Evolutionary conservation across 2,888 invertebrate genomes (phyloP).

Genomic region (Coremacera marginata): DNA sequence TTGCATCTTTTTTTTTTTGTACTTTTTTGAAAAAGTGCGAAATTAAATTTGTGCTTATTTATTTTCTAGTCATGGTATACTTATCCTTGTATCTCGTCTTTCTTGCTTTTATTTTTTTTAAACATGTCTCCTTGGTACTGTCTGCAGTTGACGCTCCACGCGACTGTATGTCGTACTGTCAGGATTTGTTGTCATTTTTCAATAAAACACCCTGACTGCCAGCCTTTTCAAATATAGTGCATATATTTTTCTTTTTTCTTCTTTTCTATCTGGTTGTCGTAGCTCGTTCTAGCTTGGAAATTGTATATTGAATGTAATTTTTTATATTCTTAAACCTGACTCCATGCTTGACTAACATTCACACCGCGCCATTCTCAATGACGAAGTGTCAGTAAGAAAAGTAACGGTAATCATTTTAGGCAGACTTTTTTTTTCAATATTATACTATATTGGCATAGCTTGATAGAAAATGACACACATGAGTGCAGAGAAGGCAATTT

Average conservation of each 20-base stretch:
- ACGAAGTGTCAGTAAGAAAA: constrained; percentile 1
- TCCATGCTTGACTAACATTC: background rate
- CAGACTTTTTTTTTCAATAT: background rate
- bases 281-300: background rate
- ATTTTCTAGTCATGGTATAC: no score
- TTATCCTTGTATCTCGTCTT: no score
- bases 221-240: background rate
- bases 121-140: background rate
- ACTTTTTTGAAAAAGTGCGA: no score
- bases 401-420: constrained; percentile 30
- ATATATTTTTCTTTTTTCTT: background rate
- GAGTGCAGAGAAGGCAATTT: constrained; percentile 18
- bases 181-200: constrained; percentile 20
- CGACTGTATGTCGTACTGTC: background rate
- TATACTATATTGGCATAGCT: background rate
- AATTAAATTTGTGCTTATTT: no score
- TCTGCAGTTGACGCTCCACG: background rate
- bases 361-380: background rate
- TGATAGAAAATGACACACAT: constrained; percentile 15
- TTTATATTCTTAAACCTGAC: background rate
- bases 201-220: background rate
- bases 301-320: constrained; percentile 13
- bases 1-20: no score
- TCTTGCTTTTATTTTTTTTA: no score
- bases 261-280: background rate